A percentile compares a stretch with the other conserved stretches of the same genome.
Conservation (phyloP, 2,888 invertebrate species). For the Dryocosmus kuriphilus region DNA sequence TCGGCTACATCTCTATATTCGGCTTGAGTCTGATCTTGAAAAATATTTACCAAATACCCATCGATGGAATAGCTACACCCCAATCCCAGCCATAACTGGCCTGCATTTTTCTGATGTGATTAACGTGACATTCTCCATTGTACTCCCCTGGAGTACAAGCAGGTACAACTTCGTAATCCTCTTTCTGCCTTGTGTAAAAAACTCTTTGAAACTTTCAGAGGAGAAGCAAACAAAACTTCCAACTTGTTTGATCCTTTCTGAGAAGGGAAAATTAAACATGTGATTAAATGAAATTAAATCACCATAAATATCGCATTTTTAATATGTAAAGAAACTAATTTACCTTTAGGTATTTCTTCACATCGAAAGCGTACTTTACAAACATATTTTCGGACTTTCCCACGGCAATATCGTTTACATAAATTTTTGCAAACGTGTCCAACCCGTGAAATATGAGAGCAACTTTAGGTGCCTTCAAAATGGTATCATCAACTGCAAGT, state of each 20-base stretch:
- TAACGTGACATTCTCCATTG: conserved; percentile 94
- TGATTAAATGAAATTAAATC: neutral
- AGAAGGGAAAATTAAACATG: conserved; percentile 42
- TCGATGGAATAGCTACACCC: conserved; percentile 96
- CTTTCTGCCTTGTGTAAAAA: conserved; percentile 74
- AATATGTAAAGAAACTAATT: conserved; percentile 46
- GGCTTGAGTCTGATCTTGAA: neutral
- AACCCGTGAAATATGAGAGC: conserved; percentile 89
- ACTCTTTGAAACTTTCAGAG: conserved; percentile 81
- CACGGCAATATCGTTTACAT: conserved; percentile 84
- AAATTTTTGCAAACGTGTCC: conserved; percentile 89
- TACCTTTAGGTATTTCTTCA: conserved; percentile 82
- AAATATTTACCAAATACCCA: conserved; percentile 90
- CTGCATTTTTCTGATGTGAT: conserved; percentile 95
- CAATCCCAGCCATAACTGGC: conserved; percentile 98
- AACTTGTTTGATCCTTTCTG: conserved; percentile 80
- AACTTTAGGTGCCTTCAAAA: conserved; percentile 74
- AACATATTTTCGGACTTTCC: conserved; percentile 92
- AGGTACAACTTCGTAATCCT: conserved; percentile 83
- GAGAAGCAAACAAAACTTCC: conserved; percentile 83
- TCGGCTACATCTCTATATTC: too few species aligned
- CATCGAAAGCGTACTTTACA: conserved; percentile 85
- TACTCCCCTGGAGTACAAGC: conserved; percentile 86
- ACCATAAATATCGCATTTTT: neutral
- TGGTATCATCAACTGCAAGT: conserved; percentile 68